Conservation (phyloP, 1,140 invertebrate genomes). For the Zaprionus camerounensis region DNA sequence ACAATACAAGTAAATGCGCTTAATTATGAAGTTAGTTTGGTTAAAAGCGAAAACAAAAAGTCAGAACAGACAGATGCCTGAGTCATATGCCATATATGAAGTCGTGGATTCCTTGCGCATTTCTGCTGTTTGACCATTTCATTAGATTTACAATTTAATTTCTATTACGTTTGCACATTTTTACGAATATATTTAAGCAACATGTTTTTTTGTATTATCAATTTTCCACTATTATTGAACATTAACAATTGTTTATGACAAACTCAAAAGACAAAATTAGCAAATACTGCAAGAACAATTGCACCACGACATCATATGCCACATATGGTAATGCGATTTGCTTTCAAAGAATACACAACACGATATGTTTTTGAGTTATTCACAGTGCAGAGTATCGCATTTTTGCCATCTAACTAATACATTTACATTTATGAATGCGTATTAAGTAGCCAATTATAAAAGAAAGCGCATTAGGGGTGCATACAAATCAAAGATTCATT, state of each 20-base stretch:
- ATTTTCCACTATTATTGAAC: conserved; percentile 1
- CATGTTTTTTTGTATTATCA: conserved; percentile 51
- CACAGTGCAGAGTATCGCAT: conserved; percentile 33
- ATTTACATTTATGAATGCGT: conserved; percentile 37
- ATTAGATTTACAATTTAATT: conserved; percentile 38
- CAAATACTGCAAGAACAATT: conserved; percentile 70
- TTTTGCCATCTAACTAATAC: conserved; percentile 40
- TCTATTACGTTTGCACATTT: conserved; percentile 78
- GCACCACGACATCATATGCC: conserved; percentile 79
- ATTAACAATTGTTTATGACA: conserved; percentile 5
- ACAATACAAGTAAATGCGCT: conserved; percentile 60
- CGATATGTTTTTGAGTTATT: conserved; percentile 15
- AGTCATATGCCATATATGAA: conserved; percentile 79
- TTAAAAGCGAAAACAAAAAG: conserved; percentile 70
- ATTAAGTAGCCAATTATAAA: conserved; percentile 60
- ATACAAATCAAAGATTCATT: conserved; percentile 62
- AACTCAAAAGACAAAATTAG: conserved; percentile 69
- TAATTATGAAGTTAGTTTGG: conserved; percentile 38
- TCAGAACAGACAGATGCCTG: conserved; percentile 48
- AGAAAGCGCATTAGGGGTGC: conserved; percentile 70
- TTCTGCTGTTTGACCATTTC: conserved; percentile 53
- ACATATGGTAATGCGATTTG: conserved; percentile 62
- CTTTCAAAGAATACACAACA: conserved; percentile 26
- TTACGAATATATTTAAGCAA: conserved; percentile 73
- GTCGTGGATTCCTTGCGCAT: conserved; percentile 77